phyloP scores from a whole-genome alignment of 1,140 invertebrate species.

The Chymomyza costata region DNA sequence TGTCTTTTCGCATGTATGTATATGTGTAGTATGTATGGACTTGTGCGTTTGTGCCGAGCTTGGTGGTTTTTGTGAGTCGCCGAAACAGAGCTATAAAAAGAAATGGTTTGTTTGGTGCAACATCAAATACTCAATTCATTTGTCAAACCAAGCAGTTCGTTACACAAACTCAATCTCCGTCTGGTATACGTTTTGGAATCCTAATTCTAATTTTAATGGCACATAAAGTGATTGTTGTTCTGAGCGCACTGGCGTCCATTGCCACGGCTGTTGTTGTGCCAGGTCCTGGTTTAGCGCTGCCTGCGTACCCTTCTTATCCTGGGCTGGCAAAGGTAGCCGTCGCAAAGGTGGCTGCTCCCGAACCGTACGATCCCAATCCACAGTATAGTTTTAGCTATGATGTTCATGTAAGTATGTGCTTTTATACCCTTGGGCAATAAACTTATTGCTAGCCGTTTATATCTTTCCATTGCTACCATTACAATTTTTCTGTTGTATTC shows the following conservation, averaged over 20 bases:
- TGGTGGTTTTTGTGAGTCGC: constrained; percentile 23
- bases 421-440: too few relatives aligned
- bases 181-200: too few relatives aligned
- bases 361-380: constrained; percentile 78
- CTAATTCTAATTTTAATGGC: constrained; percentile 42
- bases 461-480: background rate
- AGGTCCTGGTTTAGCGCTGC: constrained; percentile 50
- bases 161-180: constrained; percentile 11
- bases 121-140: constrained; percentile 73
- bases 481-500: background rate
- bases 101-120: constrained; percentile 61
- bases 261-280: constrained; percentile 61
- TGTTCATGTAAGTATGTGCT: constrained; percentile 76
- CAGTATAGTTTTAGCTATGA: constrained; percentile 79
- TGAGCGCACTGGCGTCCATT: constrained; percentile 59
- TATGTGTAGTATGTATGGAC: too few relatives aligned
- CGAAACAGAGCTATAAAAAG: constrained; percentile 74
- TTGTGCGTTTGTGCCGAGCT: constrained; percentile 53
- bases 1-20: too few relatives aligned
- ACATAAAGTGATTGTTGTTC: constrained; percentile 56
- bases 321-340: constrained; percentile 58
- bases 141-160: constrained; percentile 57
- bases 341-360: constrained; percentile 75
- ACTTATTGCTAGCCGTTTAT: background rate
- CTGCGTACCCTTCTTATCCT: constrained; percentile 67